Conservation (phyloP, 2,888 invertebrate species). For the Ornithoptera priamus region DNA sequence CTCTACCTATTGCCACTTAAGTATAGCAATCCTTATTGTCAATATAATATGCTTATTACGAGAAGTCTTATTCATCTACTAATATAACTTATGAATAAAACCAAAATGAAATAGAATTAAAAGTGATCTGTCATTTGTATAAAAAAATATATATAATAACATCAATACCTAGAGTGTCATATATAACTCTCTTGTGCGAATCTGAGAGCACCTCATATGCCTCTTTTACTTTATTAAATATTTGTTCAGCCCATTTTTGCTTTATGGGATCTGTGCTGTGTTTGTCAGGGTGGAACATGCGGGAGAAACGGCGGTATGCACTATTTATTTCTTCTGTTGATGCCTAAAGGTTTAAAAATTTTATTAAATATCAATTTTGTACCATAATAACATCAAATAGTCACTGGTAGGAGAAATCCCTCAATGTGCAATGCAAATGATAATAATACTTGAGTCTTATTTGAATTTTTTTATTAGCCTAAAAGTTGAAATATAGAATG, state of each 20-base stretch:
- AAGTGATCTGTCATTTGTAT: no score
- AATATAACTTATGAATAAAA: no score
- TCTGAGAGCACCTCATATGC: conserved; percentile 98
- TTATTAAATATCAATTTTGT: not conserved
- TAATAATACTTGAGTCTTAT: not conserved
- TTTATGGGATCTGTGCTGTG: conserved; percentile 89
- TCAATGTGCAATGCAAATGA: not conserved
- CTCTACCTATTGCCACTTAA: no score
- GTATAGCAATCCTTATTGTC: no score
- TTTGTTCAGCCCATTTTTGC: conserved; percentile 93
- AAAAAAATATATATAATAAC: not conserved
- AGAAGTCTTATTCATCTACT: no score
- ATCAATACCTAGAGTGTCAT: conserved; percentile 85
- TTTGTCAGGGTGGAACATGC: conserved; percentile 98
- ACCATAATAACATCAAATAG: not conserved
- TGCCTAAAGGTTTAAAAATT: conserved; percentile 82
- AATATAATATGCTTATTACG: no score
- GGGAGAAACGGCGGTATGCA: conserved; percentile 94
- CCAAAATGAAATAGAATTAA: no score
- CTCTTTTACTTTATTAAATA: conserved; percentile 95
- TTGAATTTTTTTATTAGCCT: not conserved
- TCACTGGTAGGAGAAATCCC: no score
- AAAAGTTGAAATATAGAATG: not conserved
- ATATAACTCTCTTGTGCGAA: conserved; percentile 96
- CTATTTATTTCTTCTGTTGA: conserved; percentile 94